Evolutionary conservation across 2,113 vertebrate genomes (phyloP).

Genomic region (Phylloscopus trochiloides): DNA sequence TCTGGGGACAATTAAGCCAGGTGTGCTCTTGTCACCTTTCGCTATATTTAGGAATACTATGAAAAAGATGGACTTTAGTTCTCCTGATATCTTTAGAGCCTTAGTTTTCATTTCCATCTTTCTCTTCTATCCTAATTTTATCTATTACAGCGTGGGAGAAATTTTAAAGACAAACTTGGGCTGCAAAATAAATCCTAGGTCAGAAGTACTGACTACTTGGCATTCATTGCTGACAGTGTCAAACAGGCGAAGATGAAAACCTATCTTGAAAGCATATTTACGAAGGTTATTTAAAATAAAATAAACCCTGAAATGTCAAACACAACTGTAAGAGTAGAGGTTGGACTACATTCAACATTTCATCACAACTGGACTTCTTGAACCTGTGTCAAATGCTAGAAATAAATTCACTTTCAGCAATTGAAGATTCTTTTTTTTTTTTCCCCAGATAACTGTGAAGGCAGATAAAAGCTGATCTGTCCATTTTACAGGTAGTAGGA

Average conservation of each 20-base stretch:
- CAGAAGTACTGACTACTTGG: not conserved
- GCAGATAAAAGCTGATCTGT: not conserved
- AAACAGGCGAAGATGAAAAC: not conserved
- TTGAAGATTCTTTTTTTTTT: not conserved
- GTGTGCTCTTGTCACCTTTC: not conserved
- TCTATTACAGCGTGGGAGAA: not conserved
- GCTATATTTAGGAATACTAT: not conserved
- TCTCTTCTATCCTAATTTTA: not conserved
- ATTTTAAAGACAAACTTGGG: not conserved
- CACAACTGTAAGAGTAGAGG: not conserved
- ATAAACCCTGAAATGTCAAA: not conserved
- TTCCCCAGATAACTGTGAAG: not conserved
- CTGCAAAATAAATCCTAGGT: slow-evolving; percentile 2
- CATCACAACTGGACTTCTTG: not conserved
- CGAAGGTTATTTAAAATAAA: not conserved
- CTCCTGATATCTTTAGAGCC: not conserved
- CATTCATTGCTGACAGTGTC: not conserved
- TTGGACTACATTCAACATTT: not conserved
- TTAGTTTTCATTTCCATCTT: not conserved
- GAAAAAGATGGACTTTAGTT: not conserved
- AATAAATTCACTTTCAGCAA: not conserved
- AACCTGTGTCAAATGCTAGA: not conserved
- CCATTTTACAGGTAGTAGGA: not conserved
- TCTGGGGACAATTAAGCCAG: not conserved
- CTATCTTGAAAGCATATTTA: not conserved